These are phyloP conservation scores for Halichondria panicea DNA, from an alignment of 37 sponge, comb jelly and placozoan genomes.

Conservation along the genomic window DNA sequence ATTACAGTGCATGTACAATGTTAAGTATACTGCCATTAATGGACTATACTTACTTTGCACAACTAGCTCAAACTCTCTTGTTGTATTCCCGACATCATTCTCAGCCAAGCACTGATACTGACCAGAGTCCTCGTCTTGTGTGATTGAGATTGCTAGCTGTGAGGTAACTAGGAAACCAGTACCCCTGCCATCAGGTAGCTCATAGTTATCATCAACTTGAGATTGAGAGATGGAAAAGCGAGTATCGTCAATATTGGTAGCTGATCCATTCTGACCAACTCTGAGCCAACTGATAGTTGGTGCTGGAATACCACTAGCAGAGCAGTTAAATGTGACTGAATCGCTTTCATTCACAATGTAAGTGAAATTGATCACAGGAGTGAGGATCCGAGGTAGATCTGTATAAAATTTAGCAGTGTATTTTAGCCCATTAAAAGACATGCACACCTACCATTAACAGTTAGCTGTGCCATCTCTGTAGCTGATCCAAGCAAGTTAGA, in stretches of 20 bases:
- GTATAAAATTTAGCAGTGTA: constrained; percentile 17
- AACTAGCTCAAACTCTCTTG: constrained; percentile 29
- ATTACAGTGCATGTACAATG: no score
- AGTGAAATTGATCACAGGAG: no score
- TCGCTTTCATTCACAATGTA: constrained; percentile 23
- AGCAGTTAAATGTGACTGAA: constrained; percentile 31
- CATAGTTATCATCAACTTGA: no score
- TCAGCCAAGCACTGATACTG: constrained; percentile 50
- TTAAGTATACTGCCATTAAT: no score
- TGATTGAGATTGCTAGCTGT: constrained; percentile 1
- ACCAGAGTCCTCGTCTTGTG: constrained; percentile 46
- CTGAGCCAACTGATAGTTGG: constrained; percentile 52
- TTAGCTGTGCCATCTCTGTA: constrained; percentile 11
- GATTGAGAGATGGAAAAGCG: constrained; percentile 6
- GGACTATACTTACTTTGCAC: constrained; percentile 21
- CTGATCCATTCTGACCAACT: no score
- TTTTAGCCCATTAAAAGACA: no score
- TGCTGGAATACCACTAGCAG: constrained; percentile 57
- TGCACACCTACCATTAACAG: constrained; percentile 67
- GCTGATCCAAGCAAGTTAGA: constrained; percentile 34
- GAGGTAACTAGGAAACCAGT: not conserved
- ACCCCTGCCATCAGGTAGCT: no score
- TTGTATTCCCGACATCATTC: constrained; percentile 21
- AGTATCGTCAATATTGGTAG: not conserved
- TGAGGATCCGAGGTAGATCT: no score